Percentiles rank a stretch among this genome's conserved stretches.
These are phyloP conservation scores for Channa striata DNA, from an alignment of 2,797 vertebrate genomes.

Conservation along the genomic window DNA sequence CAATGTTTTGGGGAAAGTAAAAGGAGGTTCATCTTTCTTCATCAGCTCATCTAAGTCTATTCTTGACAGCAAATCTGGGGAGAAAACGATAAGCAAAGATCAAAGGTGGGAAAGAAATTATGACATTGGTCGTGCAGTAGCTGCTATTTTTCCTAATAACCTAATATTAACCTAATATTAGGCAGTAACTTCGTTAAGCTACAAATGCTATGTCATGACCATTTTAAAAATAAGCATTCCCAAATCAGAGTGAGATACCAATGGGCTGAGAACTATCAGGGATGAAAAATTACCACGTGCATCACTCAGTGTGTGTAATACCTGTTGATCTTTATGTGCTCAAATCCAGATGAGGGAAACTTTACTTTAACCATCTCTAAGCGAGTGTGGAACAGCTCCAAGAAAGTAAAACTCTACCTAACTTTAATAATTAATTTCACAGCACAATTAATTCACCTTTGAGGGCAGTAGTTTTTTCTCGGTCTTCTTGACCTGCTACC, in stretches of 20 bases:
- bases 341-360: neutral
- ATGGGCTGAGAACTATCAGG: neutral
- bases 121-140: neutral
- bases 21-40: constrained; percentile 98
- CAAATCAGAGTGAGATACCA: neutral
- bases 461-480: constrained; percentile 94
- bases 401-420: too few relatives aligned
- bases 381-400: too few relatives aligned
- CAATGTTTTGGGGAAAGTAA: constrained; percentile 95
- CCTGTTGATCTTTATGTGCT: neutral
- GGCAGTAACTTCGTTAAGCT: neutral
- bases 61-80: constrained; percentile 93
- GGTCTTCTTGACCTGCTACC: constrained; percentile 90
- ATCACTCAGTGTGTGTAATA: neutral
- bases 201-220: neutral
- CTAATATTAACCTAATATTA: too few relatives aligned
- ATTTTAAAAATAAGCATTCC: constrained; percentile 1
- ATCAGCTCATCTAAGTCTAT: constrained; percentile 98
- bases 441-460: constrained; percentile 85
- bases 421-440: too few relatives aligned
- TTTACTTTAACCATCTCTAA: too few relatives aligned
- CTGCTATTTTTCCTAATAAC: constrained; percentile 7
- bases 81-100: constrained; percentile 13
- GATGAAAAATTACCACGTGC: neutral
- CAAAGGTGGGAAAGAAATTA: constrained; percentile 6